Evolutionary conservation across 2,797 vertebrate species (phyloP).

Genomic region (Sparidentex hasta): DNA sequence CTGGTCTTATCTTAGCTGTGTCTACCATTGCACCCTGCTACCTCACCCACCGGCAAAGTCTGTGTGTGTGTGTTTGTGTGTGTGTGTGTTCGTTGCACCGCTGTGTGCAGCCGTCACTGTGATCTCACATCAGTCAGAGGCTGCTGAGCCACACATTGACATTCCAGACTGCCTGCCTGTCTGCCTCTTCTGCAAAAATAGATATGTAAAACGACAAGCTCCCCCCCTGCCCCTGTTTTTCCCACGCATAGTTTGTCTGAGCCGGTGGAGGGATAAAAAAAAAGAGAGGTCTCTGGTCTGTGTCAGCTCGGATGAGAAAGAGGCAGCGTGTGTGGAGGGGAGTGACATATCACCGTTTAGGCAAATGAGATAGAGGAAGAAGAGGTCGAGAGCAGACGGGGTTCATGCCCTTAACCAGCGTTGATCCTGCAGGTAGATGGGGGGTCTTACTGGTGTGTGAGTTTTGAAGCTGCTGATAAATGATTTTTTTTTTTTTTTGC

Average conservation of each 20-base stretch:
- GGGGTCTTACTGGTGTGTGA: constrained; percentile 10
- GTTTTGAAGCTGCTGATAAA: constrained; percentile 23
- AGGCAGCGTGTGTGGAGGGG: constrained; percentile 57
- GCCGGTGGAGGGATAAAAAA: constrained; percentile 38
- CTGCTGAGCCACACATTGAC: constrained; percentile 79
- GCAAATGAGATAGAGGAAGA: constrained; percentile 61
- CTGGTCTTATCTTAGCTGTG: constrained; percentile 72
- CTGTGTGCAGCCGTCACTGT: constrained; percentile 78
- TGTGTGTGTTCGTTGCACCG: constrained; percentile 47
- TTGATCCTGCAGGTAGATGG: constrained; percentile 42
- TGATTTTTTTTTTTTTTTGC: constrained; percentile 3
- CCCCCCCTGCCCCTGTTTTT: constrained; percentile 60
- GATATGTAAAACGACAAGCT: constrained; percentile 84
- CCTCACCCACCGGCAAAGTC: constrained; percentile 55
- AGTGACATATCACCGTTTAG: constrained; percentile 66
- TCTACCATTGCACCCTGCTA: constrained; percentile 52
- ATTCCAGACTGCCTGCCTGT: constrained; percentile 78
- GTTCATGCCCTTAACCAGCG: constrained; percentile 51
- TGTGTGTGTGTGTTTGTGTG: constrained; percentile 44
- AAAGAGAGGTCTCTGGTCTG: constrained; percentile 66
- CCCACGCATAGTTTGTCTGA: constrained; percentile 80
- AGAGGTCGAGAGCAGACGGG: constrained; percentile 47
- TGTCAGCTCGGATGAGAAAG: constrained; percentile 70
- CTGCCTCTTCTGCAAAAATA: constrained; percentile 81
- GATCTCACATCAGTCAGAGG: constrained; percentile 82